Conservation (phyloP, 2,797 vertebrate species). For the Coendou prehensilis region DNA sequence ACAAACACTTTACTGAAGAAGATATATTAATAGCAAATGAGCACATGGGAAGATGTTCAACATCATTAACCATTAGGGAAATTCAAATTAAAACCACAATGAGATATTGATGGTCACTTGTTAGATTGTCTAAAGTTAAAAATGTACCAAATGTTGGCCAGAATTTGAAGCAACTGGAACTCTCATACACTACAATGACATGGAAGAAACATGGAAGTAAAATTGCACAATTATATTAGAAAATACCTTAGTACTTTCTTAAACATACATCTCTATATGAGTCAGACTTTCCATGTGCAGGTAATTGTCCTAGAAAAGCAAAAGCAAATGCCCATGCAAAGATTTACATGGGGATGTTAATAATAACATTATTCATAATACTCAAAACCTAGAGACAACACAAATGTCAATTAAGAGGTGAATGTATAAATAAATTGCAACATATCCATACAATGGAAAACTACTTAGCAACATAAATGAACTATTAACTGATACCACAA, state of each 20-base stretch:
- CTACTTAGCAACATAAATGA: constrained; percentile 28
- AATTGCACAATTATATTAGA: not conserved
- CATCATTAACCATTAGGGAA: constrained; percentile 49
- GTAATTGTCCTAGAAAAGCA: constrained; percentile 37
- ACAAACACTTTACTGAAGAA: constrained; percentile 27
- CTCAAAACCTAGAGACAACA: constrained; percentile 26
- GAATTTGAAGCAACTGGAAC: constrained; percentile 52
- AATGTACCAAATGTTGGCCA: not conserved
- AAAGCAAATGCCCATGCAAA: constrained; percentile 6
- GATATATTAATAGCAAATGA: constrained; percentile 47
- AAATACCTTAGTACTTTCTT: constrained; percentile 39
- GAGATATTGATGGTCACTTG: not conserved
- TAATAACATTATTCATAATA: constrained; percentile 30
- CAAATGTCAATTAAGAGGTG: constrained; percentile 26
- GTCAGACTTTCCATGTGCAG: not conserved
- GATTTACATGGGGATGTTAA: constrained; percentile 1
- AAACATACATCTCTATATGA: constrained; percentile 35
- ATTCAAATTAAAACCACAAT: constrained; percentile 40
- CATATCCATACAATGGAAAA: not conserved
- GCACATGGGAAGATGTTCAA: constrained; percentile 32
- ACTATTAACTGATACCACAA: constrained; percentile 8
- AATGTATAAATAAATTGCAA: not conserved
- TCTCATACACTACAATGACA: not conserved
- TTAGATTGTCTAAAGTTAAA: constrained; percentile 29
- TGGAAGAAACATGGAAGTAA: constrained; percentile 9